These are phyloP conservation scores for Rhinella marina DNA, from an alignment of 2,797 vertebrate genomes.

Conservation along the genomic window DNA sequence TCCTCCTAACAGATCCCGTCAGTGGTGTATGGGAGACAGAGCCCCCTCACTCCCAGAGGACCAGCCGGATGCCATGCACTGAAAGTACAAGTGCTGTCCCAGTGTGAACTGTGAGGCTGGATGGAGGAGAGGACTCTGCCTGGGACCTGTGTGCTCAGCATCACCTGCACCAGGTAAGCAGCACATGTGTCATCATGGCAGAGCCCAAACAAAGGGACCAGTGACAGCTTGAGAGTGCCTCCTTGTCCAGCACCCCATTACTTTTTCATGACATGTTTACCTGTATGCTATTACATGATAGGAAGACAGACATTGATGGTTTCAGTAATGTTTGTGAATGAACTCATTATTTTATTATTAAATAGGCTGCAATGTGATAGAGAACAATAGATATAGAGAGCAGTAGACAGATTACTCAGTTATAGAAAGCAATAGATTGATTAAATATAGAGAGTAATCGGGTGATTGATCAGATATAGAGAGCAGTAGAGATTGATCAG, in stretches of 20 bases:
- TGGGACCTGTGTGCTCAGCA: slow-evolving; percentile 9
- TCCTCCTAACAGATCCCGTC: slow-evolving; percentile 22
- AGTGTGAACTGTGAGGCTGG: slow-evolving; percentile 31
- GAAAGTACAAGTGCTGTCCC: slow-evolving; percentile 39
- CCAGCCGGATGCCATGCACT: slow-evolving; percentile 37
- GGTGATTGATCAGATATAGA: not conserved
- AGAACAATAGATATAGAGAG: not conserved
- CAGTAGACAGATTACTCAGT: not conserved
- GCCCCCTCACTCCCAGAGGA: slow-evolving; percentile 24
- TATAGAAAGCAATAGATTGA: no score
- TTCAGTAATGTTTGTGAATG: not conserved
- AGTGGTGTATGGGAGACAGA: slow-evolving; percentile 31
- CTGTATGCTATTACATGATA: not conserved
- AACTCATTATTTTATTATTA: not conserved
- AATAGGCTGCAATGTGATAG: not conserved
- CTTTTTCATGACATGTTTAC: not conserved
- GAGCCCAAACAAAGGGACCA: not conserved
- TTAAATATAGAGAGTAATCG: no score
- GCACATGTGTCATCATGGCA: not conserved
- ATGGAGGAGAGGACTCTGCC: slow-evolving; percentile 40
- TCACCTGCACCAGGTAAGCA: slow-evolving; percentile 53
- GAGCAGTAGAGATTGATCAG: not conserved
- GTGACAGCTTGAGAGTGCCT: not conserved
- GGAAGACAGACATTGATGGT: not conserved
- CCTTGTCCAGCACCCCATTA: not conserved